These are phyloP conservation scores for Octodonta nipae DNA, from an alignment of 2,888 invertebrate genomes.

Conservation along the genomic window DNA sequence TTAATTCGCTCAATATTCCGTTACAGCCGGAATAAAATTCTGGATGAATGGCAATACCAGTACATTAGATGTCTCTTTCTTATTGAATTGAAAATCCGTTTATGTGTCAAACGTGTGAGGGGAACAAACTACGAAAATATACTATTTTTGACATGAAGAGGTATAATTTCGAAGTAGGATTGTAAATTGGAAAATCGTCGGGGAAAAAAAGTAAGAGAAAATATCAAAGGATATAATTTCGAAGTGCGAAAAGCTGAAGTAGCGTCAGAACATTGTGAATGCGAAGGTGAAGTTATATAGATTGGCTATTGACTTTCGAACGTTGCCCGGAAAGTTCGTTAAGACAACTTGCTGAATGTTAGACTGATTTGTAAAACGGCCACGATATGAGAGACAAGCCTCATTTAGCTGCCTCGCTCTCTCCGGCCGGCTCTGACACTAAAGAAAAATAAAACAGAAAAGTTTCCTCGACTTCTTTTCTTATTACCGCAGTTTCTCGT, in stretches of 20 bases:
- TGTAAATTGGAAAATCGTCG: too few species aligned
- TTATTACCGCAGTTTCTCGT: slow-evolving; percentile 24
- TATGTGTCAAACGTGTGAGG: too few species aligned
- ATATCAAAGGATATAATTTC: slow-evolving; percentile 12
- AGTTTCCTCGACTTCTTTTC: slow-evolving; percentile 24
- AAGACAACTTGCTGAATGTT: slow-evolving; percentile 30
- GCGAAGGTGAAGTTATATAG: slow-evolving; percentile 19
- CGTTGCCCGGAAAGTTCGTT: slow-evolving; percentile 26
- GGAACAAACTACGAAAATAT: too few species aligned
- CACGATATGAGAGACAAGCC: slow-evolving; percentile 27
- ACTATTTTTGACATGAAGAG: too few species aligned
- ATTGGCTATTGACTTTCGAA: slow-evolving; percentile 29
- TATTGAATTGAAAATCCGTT: too few species aligned
- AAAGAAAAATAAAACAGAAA: slow-evolving; percentile 24
- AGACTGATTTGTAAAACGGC: slow-evolving; percentile 31
- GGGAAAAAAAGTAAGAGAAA: too few species aligned
- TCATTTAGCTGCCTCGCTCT: slow-evolving; percentile 22
- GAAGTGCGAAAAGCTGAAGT: slow-evolving; percentile 13
- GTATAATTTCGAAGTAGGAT: too few species aligned
- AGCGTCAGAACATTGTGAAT: slow-evolving; percentile 13
- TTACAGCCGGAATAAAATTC: too few species aligned
- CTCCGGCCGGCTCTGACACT: slow-evolving; percentile 17
- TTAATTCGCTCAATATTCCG: too few species aligned
- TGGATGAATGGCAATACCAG: too few species aligned
- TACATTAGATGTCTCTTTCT: too few species aligned